Percentiles rank a stretch among this genome's conserved stretches.
These are phyloP conservation scores for Tetrapedia diversipes DNA, from an alignment of 2,888 invertebrate genomes.

Conservation along the genomic window DNA sequence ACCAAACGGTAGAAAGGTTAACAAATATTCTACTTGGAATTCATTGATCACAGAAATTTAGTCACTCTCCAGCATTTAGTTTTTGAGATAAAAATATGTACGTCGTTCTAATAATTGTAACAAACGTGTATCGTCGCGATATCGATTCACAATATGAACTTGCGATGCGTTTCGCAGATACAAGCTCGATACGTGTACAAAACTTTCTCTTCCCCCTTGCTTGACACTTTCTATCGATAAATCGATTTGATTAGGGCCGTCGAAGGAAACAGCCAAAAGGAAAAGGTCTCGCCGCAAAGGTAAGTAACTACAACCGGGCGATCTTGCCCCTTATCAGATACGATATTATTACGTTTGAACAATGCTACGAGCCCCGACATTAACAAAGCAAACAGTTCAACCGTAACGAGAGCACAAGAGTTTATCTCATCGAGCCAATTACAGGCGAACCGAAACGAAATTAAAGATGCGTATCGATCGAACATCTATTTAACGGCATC, in stretches of 20 bases:
- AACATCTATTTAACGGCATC: slow-evolving; percentile 75
- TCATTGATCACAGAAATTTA: too few species aligned
- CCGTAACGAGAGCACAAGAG: slow-evolving; percentile 53
- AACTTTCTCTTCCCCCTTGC: slow-evolving; percentile 33
- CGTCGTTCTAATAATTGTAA: too few species aligned
- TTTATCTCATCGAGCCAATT: slow-evolving; percentile 75
- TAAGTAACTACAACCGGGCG: slow-evolving; percentile 23
- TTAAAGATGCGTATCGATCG: slow-evolving; percentile 78
- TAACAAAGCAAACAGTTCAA: slow-evolving; percentile 72
- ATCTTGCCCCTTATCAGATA: slow-evolving; percentile 50
- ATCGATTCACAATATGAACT: not conserved
- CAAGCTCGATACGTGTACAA: slow-evolving; percentile 25
- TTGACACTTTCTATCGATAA: slow-evolving; percentile 57
- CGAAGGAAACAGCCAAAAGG: slow-evolving; percentile 22
- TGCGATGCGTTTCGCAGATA: slow-evolving; percentile 25
- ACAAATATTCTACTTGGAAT: too few species aligned
- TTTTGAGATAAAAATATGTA: too few species aligned
- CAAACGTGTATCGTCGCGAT: not conserved
- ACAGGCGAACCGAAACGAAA: slow-evolving; percentile 70
- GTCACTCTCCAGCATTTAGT: too few species aligned
- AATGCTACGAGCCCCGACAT: slow-evolving; percentile 59
- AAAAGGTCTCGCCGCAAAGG: slow-evolving; percentile 3
- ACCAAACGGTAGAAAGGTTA: too few species aligned
- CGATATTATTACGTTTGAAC: slow-evolving; percentile 56
- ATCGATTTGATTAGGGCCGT: slow-evolving; percentile 40